These are phyloP conservation scores for Mesoclemmys tuberculata DNA, from an alignment of 2,113 vertebrate genomes.

Conservation along the genomic window DNA sequence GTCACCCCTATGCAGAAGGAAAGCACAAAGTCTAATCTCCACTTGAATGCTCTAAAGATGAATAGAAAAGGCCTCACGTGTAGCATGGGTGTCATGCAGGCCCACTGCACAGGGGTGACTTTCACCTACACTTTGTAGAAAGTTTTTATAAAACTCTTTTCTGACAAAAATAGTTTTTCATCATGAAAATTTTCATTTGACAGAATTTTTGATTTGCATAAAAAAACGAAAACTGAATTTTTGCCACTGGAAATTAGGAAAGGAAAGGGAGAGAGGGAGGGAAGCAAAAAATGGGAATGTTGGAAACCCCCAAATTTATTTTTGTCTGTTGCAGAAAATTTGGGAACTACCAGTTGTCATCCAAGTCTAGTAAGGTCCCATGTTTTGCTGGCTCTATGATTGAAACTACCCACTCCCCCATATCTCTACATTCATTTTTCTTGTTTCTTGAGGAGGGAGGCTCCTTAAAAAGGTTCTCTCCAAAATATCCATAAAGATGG, in stretches of 20 bases:
- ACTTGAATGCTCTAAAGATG: not conserved
- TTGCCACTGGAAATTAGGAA: fast-evolving
- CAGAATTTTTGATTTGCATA: not conserved
- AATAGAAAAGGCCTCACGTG: not conserved
- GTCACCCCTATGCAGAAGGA: not conserved
- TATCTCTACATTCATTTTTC: not conserved
- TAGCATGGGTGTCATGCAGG: not conserved
- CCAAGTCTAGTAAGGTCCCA: not conserved
- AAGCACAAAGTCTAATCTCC: fast-evolving
- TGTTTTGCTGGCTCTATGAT: not conserved
- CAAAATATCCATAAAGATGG: not conserved
- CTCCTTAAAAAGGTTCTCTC: not conserved
- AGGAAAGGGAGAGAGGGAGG: not conserved
- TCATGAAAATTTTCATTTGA: not conserved
- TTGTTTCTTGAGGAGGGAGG: not conserved
- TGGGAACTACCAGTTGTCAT: not conserved
- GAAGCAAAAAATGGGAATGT: not conserved
- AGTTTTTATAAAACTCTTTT: not conserved
- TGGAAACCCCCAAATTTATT: fast-evolving
- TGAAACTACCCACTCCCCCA: not conserved
- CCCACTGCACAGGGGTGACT: not conserved
- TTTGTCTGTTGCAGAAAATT: not conserved
- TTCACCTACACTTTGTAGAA: not conserved
- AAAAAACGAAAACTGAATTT: not conserved
- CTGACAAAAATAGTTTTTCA: not conserved